Percentiles rank a stretch among this genome's conserved stretches.
These are phyloP conservation scores for Dascyllus trimaculatus DNA, from an alignment of 2,113 vertebrate species.

Conservation along the genomic window DNA sequence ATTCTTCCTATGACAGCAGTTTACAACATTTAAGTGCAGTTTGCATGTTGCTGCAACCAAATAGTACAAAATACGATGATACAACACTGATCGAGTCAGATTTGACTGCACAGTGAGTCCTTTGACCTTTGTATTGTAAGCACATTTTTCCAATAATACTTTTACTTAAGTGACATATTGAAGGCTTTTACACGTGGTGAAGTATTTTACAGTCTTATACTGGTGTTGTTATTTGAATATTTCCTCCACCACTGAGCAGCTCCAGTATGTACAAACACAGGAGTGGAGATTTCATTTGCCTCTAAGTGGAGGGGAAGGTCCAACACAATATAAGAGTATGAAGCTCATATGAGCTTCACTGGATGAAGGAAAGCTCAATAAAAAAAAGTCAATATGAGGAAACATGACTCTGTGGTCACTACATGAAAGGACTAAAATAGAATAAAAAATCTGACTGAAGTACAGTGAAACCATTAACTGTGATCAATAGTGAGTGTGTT, in stretches of 20 bases:
- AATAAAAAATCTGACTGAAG: conserved; percentile 4
- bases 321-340: not conserved
- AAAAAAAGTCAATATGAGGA: conserved; percentile 33
- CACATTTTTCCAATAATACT: no score
- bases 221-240: not conserved
- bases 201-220: no score
- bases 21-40: not conserved
- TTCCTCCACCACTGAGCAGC: not conserved
- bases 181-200: no score
- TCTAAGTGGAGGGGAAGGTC: not conserved
- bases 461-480: conserved; percentile 51
- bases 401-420: conserved; percentile 42
- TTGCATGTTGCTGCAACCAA: not conserved
- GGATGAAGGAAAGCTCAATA: conserved; percentile 22
- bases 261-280: not conserved
- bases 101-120: no score
- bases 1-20: no score
- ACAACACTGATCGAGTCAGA: no score
- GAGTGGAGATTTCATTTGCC: no score
- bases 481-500: conserved; percentile 52
- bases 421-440: conserved; percentile 13
- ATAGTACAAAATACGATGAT: no score
- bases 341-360: conserved; percentile 16
- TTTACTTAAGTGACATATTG: no score
- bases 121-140: no score